phyloP scores from a whole-genome alignment of 1,140 invertebrate genomes.

The Brachionus calyciflorus region DNA sequence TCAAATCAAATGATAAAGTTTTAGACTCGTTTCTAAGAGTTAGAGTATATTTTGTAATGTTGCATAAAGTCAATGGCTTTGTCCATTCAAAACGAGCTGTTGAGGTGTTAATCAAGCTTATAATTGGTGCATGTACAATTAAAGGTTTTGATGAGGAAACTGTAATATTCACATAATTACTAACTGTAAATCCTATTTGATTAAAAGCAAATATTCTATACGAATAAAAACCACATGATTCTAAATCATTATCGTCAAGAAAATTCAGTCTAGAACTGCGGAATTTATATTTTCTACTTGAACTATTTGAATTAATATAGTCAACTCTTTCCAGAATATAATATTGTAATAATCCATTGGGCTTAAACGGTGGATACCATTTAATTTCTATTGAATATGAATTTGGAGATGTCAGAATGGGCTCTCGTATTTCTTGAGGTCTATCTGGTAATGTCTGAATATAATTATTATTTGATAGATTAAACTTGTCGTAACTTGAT shows the following conservation, averaged over 20 bases:
- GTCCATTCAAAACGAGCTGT: constrained; percentile 24
- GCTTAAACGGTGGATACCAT: neutral
- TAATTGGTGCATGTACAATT: neutral
- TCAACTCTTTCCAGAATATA: constrained; percentile 18
- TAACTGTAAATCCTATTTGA: neutral
- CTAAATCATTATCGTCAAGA: constrained; percentile 5
- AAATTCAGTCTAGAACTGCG: neutral
- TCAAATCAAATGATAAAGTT: neutral
- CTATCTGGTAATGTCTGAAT: neutral
- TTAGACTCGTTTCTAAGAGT: neutral
- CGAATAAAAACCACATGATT: constrained; percentile 27
- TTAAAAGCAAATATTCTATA: constrained; percentile 17
- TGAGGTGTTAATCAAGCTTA: constrained; percentile 1
- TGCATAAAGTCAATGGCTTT: constrained; percentile 16
- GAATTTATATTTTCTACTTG: constrained; percentile 12
- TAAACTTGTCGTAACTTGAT: neutral
- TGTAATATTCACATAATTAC: constrained; percentile 20
- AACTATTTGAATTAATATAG: neutral
- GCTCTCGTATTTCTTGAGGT: neutral
- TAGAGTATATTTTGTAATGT: neutral
- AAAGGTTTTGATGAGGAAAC: constrained; percentile 9
- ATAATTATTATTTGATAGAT: constrained; percentile 5
- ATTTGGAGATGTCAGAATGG: neutral
- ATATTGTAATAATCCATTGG: constrained; percentile 4
- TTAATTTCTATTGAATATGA: constrained; percentile 11